Evolutionary conservation across 2,113 vertebrate genomes (phyloP).

Genomic region (Setophaga coronata): DNA sequence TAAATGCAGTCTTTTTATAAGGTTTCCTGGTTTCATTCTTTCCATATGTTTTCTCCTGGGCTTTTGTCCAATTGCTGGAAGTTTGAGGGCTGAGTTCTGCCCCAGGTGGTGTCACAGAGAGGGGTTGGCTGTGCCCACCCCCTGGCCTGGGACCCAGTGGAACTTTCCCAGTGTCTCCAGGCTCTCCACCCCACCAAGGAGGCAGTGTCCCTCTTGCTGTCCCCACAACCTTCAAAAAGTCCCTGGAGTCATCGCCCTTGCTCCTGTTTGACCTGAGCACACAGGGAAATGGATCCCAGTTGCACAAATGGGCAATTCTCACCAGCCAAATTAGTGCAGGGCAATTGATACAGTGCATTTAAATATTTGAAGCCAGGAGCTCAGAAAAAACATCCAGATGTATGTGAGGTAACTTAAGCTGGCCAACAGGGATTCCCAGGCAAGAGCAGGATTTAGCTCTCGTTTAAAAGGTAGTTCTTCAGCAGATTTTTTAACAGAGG

Average conservation of each 20-base stretch:
- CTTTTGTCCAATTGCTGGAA: not conserved
- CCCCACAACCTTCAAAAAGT: not conserved
- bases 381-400: not conserved
- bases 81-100: not conserved
- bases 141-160: not conserved
- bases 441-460: not conserved
- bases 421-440: not conserved
- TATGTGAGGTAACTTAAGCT: not conserved
- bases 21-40: slow-evolving; percentile 23
- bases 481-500: not conserved
- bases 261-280: not conserved
- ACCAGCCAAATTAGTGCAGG: not conserved
- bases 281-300: fast-evolving
- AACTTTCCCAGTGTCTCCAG: not conserved
- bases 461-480: not conserved
- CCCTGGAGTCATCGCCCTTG: not conserved
- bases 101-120: not conserved
- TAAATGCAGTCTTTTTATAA: not conserved
- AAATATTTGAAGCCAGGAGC: not conserved
- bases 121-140: not conserved
- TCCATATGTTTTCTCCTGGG: slow-evolving; percentile 34
- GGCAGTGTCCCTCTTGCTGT: not conserved
- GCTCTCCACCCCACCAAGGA: not conserved
- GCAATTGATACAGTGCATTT: not conserved
- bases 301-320: not conserved